Evolutionary conservation across 2,888 invertebrate genomes (phyloP), one percentile per base, ranked within the genome.

Genomic region (Aleiodes leptofemur): DNA sequence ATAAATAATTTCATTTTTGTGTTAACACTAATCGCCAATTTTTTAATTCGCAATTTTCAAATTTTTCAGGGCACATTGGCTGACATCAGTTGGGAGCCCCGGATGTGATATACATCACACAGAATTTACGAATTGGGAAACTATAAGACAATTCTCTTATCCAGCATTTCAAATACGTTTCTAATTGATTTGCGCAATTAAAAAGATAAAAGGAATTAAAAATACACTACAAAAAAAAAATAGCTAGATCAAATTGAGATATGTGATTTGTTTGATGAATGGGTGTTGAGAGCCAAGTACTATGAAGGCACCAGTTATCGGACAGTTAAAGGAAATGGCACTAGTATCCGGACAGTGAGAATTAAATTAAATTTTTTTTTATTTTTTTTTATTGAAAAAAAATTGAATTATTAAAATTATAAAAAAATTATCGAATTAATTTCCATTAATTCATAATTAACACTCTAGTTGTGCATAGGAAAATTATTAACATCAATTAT

Each of bases 41-140:
- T 34, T 55, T 50, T 55, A 55, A 14, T 23, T 14, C 16, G 4
- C 7, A 57, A 29, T 57, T 71, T 23, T 2, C 11, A 55, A 11
- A 53, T 50, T 48, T 48, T 69, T 72, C 80, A 97, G 97, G 95
- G 91, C 95, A 74, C 91, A 94, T 76, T 97, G 97, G 97, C 90
- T 97, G 78, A 93, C 94, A 55, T 94, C 93, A 66, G 94, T 94
- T 0, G 97, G 97, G 0, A 96, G 96, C 70, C 96, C 97, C 0
- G 96, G 95, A 77, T 94, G 95, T 85, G 92, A 95, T 90, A 96
- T 97, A 81, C 95, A 96, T 83, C 94, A 93, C 80, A 95, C 96
- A 83, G 96, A 96, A 82, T 91, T 97, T 68, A 92, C 92, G 77
- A 96, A 96, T 89, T 94, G 95, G 93, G 95, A 95, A 86, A 94